A percentile compares a stretch with the other conserved stretches of the same genome.
These are phyloP conservation scores for Falco rusticolus DNA, from an alignment of 2,797 vertebrate genomes.

Conservation along the genomic window DNA sequence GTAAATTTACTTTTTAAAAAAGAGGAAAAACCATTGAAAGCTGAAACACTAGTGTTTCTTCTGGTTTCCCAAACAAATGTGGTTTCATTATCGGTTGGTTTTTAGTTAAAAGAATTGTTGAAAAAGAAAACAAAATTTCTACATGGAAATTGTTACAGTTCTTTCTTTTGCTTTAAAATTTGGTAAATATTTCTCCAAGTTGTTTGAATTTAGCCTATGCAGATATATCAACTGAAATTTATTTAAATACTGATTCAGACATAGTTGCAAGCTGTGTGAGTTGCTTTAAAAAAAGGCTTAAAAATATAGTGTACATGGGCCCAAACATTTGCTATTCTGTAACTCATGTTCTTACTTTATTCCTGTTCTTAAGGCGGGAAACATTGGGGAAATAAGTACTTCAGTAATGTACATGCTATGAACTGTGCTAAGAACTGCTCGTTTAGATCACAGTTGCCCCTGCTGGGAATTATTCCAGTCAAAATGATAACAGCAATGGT, in stretches of 20 bases:
- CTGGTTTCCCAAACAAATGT: background rate
- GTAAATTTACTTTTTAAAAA: background rate
- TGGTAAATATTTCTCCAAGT: background rate
- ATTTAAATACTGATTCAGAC: background rate
- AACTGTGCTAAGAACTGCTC: background rate
- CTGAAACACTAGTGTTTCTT: background rate
- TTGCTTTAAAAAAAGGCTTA: background rate
- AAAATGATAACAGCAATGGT: background rate
- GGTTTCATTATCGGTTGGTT: background rate
- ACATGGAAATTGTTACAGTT: background rate
- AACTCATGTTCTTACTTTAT: background rate
- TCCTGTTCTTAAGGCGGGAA: background rate
- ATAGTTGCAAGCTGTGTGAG: background rate
- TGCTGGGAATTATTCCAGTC: background rate
- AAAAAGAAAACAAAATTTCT: background rate
- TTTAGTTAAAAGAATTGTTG: background rate
- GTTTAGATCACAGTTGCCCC: background rate
- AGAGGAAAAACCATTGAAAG: background rate
- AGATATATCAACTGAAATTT: background rate
- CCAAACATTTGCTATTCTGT: background rate
- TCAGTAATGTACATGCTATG: background rate
- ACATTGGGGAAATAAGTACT: background rate
- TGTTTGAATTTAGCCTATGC: background rate
- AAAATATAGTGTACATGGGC: background rate
- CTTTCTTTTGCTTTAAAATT: background rate